Evolutionary conservation across 2,797 vertebrate species (phyloP).

Genomic region (Morus bassanus): DNA sequence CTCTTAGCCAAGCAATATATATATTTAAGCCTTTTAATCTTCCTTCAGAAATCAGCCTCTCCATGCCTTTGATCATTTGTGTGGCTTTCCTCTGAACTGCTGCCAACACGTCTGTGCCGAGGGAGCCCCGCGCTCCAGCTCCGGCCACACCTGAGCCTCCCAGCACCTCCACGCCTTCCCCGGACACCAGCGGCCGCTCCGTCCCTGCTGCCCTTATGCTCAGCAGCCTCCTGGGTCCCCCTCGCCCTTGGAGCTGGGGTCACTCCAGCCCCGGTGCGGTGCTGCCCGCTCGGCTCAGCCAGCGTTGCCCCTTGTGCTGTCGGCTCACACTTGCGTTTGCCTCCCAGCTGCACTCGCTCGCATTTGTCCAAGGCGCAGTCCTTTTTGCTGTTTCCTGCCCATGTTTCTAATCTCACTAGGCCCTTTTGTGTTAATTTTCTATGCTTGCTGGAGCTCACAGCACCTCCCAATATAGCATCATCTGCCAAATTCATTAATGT

Average conservation of each 20-base stretch:
- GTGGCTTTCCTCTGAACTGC: neutral
- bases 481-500: slow-evolving; percentile 70
- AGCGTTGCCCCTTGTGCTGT: neutral
- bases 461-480: slow-evolving; percentile 55
- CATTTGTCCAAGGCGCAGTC: neutral
- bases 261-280: fast-evolving
- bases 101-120: fast-evolving
- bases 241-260: neutral
- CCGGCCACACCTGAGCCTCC: neutral
- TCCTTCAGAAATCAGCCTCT: slow-evolving; percentile 44
- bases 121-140: fast-evolving
- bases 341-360: neutral
- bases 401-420: slow-evolving; percentile 20
- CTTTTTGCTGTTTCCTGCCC: neutral
- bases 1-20: slow-evolving; percentile 58
- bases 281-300: neutral
- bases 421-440: slow-evolving; percentile 54
- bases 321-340: fast-evolving
- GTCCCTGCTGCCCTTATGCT: fast-evolving
- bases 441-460: slow-evolving; percentile 41
- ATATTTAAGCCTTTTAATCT: slow-evolving; percentile 66
- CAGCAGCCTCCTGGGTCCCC: neutral
- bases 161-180: neutral
- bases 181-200: fast-evolving
- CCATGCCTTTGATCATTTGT: slow-evolving; percentile 35